Evolutionary conservation across 2,797 vertebrate species (phyloP).

Genomic region (Molossus alvarezi): DNA sequence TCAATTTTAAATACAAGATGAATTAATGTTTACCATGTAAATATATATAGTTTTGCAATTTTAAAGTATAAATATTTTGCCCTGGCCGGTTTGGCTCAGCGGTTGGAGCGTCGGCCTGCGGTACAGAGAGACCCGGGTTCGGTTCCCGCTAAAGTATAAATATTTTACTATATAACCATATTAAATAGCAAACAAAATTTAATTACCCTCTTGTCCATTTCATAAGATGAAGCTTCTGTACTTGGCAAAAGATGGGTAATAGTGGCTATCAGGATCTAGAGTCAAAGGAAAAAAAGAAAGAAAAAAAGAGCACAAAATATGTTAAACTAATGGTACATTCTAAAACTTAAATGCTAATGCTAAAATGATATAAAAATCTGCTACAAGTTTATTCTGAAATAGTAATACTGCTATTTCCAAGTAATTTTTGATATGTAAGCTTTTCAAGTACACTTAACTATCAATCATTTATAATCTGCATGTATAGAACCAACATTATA

Average conservation of each 20-base stretch:
- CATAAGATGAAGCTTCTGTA: conserved; percentile 97
- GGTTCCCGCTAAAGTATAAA: conserved; percentile 62
- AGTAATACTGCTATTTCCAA: conserved; percentile 60
- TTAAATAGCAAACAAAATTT: conserved; percentile 76
- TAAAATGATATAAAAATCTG: conserved; percentile 59
- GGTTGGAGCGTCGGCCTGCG: no score
- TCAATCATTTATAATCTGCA: conserved; percentile 48
- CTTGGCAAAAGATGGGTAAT: conserved; percentile 96
- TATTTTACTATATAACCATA: conserved; percentile 48
- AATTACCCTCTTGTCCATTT: conserved; percentile 97
- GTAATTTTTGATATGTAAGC: conserved; percentile 54
- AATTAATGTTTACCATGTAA: conserved; percentile 29
- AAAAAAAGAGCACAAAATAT: conserved; percentile 71
- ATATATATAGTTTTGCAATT: background rate
- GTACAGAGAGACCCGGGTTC: no score
- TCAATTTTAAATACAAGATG: conserved; percentile 43
- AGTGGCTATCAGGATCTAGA: conserved; percentile 97
- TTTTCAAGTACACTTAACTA: conserved; percentile 63
- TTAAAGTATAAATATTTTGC: conserved; percentile 60
- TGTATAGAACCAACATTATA: conserved; percentile 49
- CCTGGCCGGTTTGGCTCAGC: no score
- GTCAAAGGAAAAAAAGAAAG: conserved; percentile 53
- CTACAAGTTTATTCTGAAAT: conserved; percentile 57
- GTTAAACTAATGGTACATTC: conserved; percentile 19
- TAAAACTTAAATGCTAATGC: conserved; percentile 67